Evolutionary conservation across 2,797 vertebrate species (phyloP).

Genomic region (Molothrus aeneus): DNA sequence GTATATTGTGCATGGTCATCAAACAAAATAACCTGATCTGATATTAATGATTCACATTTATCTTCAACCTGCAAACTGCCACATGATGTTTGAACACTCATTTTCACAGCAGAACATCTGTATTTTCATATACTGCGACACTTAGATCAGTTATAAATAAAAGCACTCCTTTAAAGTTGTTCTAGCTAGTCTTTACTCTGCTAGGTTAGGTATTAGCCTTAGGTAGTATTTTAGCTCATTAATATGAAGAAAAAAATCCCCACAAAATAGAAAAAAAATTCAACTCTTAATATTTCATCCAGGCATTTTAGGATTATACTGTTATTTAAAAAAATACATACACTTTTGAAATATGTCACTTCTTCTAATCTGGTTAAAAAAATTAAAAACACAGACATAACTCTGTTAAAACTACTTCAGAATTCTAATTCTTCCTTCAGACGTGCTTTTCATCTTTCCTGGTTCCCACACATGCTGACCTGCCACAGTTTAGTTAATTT

Average conservation of each 20-base stretch:
- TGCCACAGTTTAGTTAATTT: background rate
- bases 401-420: background rate
- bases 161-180: background rate
- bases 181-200: background rate
- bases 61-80: background rate
- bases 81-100: background rate
- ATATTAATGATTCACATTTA: background rate
- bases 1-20: fast-evolving
- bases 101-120: background rate
- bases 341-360: background rate
- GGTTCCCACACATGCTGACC: background rate
- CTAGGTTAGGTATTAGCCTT: background rate
- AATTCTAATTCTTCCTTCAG: background rate
- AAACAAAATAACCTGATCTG: background rate
- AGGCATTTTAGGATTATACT: background rate
- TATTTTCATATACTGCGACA: background rate
- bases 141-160: background rate
- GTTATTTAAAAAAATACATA: background rate
- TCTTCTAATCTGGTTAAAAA: background rate
- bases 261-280: background rate
- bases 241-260: background rate
- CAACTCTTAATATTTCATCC: background rate
- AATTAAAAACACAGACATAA: background rate
- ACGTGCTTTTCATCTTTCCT: background rate
- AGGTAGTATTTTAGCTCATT: background rate